Evolutionary conservation across 1,140 invertebrate genomes (phyloP).

Genomic region (Eriocheir sinensis): DNA sequence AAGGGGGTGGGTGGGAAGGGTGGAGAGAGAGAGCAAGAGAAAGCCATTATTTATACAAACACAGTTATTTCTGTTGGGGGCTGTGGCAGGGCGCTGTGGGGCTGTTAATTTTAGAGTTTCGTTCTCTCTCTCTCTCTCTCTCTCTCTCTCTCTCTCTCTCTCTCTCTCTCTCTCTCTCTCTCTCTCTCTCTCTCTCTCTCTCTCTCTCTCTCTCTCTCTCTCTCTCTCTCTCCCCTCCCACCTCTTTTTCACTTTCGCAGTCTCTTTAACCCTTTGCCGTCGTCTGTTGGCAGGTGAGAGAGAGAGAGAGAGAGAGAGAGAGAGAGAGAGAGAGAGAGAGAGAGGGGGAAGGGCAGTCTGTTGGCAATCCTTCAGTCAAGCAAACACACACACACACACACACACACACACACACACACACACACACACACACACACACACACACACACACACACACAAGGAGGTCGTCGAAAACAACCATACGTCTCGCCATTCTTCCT

Average conservation of each 20-base stretch:
- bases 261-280: neutral
- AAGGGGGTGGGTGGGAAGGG: neutral
- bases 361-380: neutral
- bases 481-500: neutral
- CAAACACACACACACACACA: neutral
- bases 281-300: neutral
- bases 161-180: neutral
- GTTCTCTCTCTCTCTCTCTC: neutral
- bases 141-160: neutral
- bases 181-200: neutral
- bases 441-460: neutral
- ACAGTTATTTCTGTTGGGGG: neutral
- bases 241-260: neutral
- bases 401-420: neutral
- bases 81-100: neutral
- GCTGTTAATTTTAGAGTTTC: neutral
- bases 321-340: neutral
- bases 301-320: neutral
- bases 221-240: conserved; percentile 35
- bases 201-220: conserved; percentile 47
- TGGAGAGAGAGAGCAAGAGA: neutral
- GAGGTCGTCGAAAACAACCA: too few species aligned
- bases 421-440: neutral
- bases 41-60: neutral
- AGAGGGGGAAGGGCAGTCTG: neutral